phyloP scores from a whole-genome alignment of 2,888 invertebrate genomes.

The Chloroclystis v-ata region DNA sequence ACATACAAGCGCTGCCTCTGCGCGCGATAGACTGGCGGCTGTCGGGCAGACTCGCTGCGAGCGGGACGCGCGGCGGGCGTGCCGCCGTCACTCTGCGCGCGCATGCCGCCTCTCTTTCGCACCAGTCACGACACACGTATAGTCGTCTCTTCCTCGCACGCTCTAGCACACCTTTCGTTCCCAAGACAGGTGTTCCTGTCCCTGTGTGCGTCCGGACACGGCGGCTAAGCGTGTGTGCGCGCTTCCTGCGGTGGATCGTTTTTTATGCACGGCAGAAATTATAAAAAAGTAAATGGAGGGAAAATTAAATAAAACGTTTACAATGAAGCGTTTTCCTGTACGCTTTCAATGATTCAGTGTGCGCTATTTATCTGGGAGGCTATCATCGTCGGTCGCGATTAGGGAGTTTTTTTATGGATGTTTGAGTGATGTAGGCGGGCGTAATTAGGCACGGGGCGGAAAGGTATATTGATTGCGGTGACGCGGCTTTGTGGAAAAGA shows the following conservation, averaged over 20 bases:
- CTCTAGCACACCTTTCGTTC: conserved; percentile 75
- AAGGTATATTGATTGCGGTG: conserved; percentile 78
- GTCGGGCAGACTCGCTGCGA: conserved; percentile 55
- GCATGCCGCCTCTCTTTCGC: conserved; percentile 60
- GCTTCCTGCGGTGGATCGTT: conserved; percentile 77
- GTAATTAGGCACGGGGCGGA: conserved; percentile 76
- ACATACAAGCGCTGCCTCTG: conserved; percentile 68
- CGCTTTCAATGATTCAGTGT: conserved; percentile 74
- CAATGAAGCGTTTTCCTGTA: conserved; percentile 77
- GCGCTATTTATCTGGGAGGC: conserved; percentile 67
- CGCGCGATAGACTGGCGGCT: conserved; percentile 73
- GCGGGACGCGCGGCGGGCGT: conserved; percentile 76
- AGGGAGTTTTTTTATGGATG: conserved; percentile 65
- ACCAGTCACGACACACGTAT: conserved; percentile 43
- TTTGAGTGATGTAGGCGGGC: conserved; percentile 74
- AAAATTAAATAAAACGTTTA: conserved; percentile 78
- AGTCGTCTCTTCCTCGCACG: conserved; percentile 53
- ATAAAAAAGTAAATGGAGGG: conserved; percentile 78
- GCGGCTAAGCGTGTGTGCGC: conserved; percentile 54
- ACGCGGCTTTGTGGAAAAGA: conserved; percentile 73
- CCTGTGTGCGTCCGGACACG: conserved; percentile 69
- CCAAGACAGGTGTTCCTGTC: conserved; percentile 75
- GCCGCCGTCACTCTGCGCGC: conserved; percentile 64
- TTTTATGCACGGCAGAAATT: conserved; percentile 77
- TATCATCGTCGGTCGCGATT: conserved; percentile 56